Evolutionary conservation across 1,140 invertebrate species (phyloP).

Genomic region (Musca vetustissima): DNA sequence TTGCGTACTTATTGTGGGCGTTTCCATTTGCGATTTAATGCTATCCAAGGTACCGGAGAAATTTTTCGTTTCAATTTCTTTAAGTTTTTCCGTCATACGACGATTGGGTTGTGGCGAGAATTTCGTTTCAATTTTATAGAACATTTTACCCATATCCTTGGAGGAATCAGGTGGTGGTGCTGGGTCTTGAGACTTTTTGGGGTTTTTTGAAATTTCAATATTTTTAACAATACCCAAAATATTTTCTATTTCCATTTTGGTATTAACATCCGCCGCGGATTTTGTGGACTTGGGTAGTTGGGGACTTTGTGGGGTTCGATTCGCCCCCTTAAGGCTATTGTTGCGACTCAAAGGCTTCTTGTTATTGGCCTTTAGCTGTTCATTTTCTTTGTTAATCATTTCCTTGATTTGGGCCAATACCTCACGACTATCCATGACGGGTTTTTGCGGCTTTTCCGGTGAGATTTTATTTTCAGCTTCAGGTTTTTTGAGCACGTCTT

Average conservation of each 20-base stretch:
- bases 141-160: conserved; percentile 28
- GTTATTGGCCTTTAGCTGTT: background rate
- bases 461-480: conserved; percentile 24
- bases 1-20: conserved; percentile 46
- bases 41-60: conserved; percentile 52
- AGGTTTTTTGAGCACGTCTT: background rate
- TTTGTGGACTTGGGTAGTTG: conserved; percentile 31
- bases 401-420: no score
- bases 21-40: conserved; percentile 46
- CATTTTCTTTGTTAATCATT: no score
- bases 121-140: conserved; percentile 31
- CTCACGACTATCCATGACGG: no score
- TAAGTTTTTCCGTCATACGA: conserved; percentile 39
- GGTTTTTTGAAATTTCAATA: conserved; percentile 27
- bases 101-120: conserved; percentile 32
- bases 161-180: background rate
- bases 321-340: conserved; percentile 42
- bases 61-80: conserved; percentile 48
- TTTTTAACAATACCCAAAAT: conserved; percentile 41
- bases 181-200: no score
- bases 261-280: conserved; percentile 23
- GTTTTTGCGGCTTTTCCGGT: conserved; percentile 15
- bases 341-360: conserved; percentile 35
- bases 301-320: conserved; percentile 31
- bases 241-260: conserved; percentile 43